phyloP scores from a whole-genome alignment of 2,113 vertebrate genomes.

The Micronycteris hirsuta region DNA sequence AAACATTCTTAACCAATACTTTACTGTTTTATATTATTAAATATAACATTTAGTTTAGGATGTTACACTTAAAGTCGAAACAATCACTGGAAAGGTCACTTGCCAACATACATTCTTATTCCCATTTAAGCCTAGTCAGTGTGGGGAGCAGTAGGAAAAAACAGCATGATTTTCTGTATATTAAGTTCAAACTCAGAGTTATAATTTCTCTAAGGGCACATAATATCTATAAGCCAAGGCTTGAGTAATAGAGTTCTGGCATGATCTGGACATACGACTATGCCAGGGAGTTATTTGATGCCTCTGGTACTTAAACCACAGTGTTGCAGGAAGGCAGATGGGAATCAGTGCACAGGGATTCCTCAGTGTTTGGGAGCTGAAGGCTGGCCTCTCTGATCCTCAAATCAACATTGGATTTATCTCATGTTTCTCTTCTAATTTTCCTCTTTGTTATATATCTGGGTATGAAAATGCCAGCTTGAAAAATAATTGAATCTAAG shows the following conservation, averaged over 20 bases:
- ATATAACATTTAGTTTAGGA: background rate
- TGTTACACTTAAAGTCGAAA: background rate
- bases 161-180: background rate
- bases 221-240: background rate
- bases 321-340: background rate
- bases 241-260: background rate
- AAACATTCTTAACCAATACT: background rate
- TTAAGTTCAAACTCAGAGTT: background rate
- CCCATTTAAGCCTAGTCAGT: background rate
- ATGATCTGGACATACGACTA: background rate
- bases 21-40: background rate
- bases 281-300: background rate
- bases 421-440: background rate
- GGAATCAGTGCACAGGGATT: background rate
- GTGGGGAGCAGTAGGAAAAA: background rate
- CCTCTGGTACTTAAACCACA: background rate
- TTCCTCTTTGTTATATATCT: background rate
- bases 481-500: background rate
- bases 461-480: background rate
- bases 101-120: background rate
- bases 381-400: background rate
- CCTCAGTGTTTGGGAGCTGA: background rate
- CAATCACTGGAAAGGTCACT: background rate
- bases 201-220: background rate
- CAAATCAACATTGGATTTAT: background rate